phyloP scores from a whole-genome alignment of 2,113 vertebrate species.

The Salvelinus alpinus region DNA sequence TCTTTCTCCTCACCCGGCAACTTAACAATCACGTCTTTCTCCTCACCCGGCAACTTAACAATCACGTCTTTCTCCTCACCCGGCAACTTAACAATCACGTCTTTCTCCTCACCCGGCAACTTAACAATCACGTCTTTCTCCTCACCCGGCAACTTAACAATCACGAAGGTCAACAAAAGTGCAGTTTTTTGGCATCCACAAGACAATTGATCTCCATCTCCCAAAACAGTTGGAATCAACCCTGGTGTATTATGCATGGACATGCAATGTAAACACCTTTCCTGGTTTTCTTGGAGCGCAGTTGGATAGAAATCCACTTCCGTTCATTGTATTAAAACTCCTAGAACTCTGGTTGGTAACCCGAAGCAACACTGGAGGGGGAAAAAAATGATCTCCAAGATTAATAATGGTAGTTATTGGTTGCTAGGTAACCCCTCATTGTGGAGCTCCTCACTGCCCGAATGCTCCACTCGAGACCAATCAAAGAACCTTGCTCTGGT shows the following conservation, averaged over 20 bases:
- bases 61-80: too few relatives aligned
- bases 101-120: too few relatives aligned
- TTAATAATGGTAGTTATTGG: conserved; percentile 48
- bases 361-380: not conserved
- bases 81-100: not conserved
- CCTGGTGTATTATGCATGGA: not conserved
- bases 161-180: too few relatives aligned
- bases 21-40: too few relatives aligned
- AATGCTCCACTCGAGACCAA: conserved; percentile 52
- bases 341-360: conserved; percentile 22
- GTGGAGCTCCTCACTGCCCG: conserved; percentile 30
- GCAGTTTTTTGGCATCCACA: too few relatives aligned
- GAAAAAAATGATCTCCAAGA: conserved; percentile 33
- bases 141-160: too few relatives aligned
- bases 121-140: too few relatives aligned
- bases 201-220: too few relatives aligned
- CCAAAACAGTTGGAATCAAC: too few relatives aligned
- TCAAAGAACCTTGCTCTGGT: conserved; percentile 45
- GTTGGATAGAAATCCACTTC: not conserved
- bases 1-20: too few relatives aligned
- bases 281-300: too few relatives aligned
- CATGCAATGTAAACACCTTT: not conserved
- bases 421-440: conserved; percentile 63
- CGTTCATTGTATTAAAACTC: conserved; percentile 15
- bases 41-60: too few relatives aligned